phyloP scores from a whole-genome alignment of 2,113 vertebrate species.

The Diadophis punctatus region DNA sequence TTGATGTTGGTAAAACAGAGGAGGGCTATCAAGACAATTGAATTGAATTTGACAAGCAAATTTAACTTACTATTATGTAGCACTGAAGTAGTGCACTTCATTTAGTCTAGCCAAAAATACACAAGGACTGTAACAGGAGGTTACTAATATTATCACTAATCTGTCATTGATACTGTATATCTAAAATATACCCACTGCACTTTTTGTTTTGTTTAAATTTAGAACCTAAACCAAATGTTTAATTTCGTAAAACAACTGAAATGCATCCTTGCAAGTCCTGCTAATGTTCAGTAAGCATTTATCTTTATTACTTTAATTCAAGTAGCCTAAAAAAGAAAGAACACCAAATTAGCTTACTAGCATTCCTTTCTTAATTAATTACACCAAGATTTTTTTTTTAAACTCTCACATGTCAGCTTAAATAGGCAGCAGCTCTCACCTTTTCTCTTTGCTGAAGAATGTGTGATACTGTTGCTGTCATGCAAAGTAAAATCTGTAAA shows the following conservation, averaged over 20 bases:
- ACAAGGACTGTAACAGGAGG: neutral
- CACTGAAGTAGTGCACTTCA: neutral
- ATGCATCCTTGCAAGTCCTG: neutral
- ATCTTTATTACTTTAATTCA: neutral
- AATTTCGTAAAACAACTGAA: neutral
- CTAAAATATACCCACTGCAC: neutral
- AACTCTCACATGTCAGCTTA: neutral
- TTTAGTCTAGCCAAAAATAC: neutral
- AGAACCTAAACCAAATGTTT: neutral
- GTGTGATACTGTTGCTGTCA: constrained; percentile 77
- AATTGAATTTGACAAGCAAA: neutral
- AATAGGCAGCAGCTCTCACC: constrained; percentile 61
- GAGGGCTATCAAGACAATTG: neutral
- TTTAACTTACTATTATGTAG: neutral
- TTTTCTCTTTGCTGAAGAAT: constrained; percentile 82
- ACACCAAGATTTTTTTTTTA: neutral
- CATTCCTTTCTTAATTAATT: neutral
- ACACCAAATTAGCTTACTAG: neutral
- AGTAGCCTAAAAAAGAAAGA: neutral
- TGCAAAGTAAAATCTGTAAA: constrained; percentile 89
- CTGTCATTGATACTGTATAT: neutral
- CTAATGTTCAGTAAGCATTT: neutral
- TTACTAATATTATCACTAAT: neutral
- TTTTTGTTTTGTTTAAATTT: neutral
- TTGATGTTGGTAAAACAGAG: neutral